Evolutionary conservation across 1,140 invertebrate species (phyloP), one percentile per base, ranked within the genome.

Genomic region (Fragariocoptes setiger): DNA sequence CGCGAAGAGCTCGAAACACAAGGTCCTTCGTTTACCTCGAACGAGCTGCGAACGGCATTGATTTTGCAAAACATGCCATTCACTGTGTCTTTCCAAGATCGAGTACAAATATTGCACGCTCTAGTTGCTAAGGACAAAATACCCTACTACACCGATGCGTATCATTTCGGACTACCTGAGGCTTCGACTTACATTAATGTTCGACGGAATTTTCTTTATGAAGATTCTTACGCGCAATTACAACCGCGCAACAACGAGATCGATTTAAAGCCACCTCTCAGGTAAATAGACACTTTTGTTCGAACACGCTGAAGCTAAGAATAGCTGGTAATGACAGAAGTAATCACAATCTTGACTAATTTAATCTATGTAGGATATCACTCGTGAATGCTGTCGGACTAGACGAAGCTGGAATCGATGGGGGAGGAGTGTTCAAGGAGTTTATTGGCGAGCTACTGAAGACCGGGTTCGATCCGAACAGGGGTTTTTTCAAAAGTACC

Each of bases 381-480:
- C 61, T 95, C 41, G 69, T 86, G 18, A 92, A 88, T 52, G 69
- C 70, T 19, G 73, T 74, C 12, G 86, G 85, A 0, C 56, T 80
- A 5, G 76, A 86, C 50, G 88, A 95, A 56, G 80, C 79, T 1
- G 88, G 88, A 1, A 78, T 95, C 4, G 88, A 95, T 59, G 86
- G 86, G 14, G 85, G 80, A 13, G 69, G 90, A 2, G 74, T 94
- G 48, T 66, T 65, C 45, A 62, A 86, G 35, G 86, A 94, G 56
- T 88, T 86, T 55, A 59, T 85, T 1, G 76, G 73, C 1, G 79
- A 86, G 54, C 60, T 94, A 3, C 58, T 94, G 4, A 86, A 83
- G 57, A 86, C 83, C 0, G 76, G 78, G 0, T 94, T 94, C 56
- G 83, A 97, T 63, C 86, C 88, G 0, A 94, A 92, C 55, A 64